Evolutionary conservation across 2,797 vertebrate species (phyloP), one percentile per base, ranked within the genome.

Genomic region (Notamacropus eugenii): DNA sequence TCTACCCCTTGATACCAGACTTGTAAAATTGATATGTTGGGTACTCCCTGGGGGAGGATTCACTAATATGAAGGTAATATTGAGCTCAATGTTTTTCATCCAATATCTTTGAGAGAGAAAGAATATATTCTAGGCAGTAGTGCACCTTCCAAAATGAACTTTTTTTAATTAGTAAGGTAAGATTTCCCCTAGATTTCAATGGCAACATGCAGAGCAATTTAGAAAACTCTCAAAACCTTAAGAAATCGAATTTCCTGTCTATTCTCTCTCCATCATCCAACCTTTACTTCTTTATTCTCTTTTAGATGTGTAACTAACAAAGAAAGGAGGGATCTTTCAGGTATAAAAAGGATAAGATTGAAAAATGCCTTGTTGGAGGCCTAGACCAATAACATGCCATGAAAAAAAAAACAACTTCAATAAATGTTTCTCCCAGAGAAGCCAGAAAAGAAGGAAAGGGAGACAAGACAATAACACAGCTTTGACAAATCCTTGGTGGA

Each of bases 401-500:
- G 24, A 82, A 74, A 74, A 74, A 59, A 67, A n/a, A n/a, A 34
- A 74, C n/a, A 34, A 74, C n/a, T 50, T 94, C 92, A 94, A 28
- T 91, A n/a, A 24, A 93, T 46, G 27, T 54, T 94, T n/a, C 91
- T 54, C 96, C 54, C n/a, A 90, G 29, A 62, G 27, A 50, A 57
- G 92, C 14, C 31, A 92, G 46, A 90, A 28, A 96, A 40, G 29
- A 94, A 93, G 16, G 91, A 11, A 58, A 95, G 31, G 52, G 62
- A 59, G 92, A 94, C 90, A 56, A 93, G 12, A 90, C 87, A 92
- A 94, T 91, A 40, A 19, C 55, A 92, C 1, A 13, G 4, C 74
- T 92, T 96, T 96, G 92, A 74, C 34, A 92, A 92, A 16, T 93
- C 56, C 52, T 56, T 92, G 58, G 92, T 91, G 46, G 95, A 93